A percentile compares a stretch with the other conserved stretches of the same genome.
These are phyloP conservation scores for Arbacia lixula DNA, from an alignment of 53 echinoderm and acorn worm species.

Conservation along the genomic window DNA sequence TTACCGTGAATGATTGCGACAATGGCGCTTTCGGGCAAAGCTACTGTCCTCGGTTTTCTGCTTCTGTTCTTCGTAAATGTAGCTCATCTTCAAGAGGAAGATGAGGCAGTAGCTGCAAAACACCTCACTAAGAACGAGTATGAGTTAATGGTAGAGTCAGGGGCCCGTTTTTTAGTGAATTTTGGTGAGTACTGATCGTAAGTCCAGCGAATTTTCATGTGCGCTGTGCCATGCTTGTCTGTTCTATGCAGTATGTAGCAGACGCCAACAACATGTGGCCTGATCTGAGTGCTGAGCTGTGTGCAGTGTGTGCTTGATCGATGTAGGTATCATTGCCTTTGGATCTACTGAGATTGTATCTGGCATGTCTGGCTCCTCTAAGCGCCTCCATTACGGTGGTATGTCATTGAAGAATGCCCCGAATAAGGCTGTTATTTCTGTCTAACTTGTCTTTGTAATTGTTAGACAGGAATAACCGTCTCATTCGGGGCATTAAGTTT, in stretches of 20 bases:
- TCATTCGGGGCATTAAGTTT: no score
- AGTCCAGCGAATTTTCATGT: background rate
- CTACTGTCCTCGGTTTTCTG: background rate
- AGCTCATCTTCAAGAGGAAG: conserved; percentile 3
- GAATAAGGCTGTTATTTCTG: no score
- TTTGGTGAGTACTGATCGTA: conserved; percentile 7
- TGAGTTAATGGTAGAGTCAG: background rate
- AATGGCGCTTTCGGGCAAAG: no score
- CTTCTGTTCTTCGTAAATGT: background rate
- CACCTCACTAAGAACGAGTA: conserved; percentile 33
- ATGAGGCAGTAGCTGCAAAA: background rate
- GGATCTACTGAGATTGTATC: background rate
- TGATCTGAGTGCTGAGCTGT: background rate
- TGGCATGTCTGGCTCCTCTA: background rate
- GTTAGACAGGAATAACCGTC: no score
- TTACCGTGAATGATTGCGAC: no score
- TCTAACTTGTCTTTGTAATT: no score
- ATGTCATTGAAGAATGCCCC: background rate
- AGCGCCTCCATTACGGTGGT: background rate
- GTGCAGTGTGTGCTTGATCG: background rate
- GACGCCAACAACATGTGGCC: background rate
- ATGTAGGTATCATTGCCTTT: background rate
- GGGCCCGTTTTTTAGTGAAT: conserved; percentile 26
- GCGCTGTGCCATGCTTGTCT: no score
- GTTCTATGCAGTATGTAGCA: no score